Evolutionary conservation across 2,888 invertebrate species (phyloP).

Genomic region (Macrophya annulata): DNA sequence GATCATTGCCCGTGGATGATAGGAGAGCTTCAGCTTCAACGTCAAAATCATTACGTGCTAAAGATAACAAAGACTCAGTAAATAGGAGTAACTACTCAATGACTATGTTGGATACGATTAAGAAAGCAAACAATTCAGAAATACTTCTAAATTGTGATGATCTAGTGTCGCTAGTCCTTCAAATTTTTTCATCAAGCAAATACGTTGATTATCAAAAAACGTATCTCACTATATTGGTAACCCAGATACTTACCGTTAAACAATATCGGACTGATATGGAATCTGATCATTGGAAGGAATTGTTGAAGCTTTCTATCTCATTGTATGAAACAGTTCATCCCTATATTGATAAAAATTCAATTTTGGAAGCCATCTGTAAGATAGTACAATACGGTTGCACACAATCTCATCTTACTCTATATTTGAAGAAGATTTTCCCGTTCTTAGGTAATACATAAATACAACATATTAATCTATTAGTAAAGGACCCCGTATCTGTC

Average conservation of each 20-base stretch:
- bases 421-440: conserved; percentile 65
- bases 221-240: conserved; percentile 82
- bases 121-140: conserved; percentile 59
- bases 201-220: conserved; percentile 79
- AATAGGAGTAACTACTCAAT: conserved; percentile 47
- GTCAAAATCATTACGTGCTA: conserved; percentile 9
- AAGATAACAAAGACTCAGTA: conserved; percentile 18
- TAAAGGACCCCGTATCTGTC: not conserved
- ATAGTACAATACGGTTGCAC: conserved; percentile 79
- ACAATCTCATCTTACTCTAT: conserved; percentile 68
- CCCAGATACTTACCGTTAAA: conserved; percentile 81
- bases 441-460: conserved; percentile 46
- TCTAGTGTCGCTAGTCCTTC: conserved; percentile 66
- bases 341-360: conserved; percentile 78
- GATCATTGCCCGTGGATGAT: conserved; percentile 79
- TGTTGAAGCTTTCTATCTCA: conserved; percentile 66
- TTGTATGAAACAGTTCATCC: conserved; percentile 73
- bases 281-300: conserved; percentile 82
- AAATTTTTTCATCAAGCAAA: conserved; percentile 73
- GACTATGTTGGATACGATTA: conserved; percentile 59
- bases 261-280: conserved; percentile 81
- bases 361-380: conserved; percentile 79
- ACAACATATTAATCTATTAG: not conserved
- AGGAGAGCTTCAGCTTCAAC: conserved; percentile 80
- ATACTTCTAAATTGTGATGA: conserved; percentile 61